Evolutionary conservation across 2,113 vertebrate genomes (phyloP).

Genomic region (Murina feae): DNA sequence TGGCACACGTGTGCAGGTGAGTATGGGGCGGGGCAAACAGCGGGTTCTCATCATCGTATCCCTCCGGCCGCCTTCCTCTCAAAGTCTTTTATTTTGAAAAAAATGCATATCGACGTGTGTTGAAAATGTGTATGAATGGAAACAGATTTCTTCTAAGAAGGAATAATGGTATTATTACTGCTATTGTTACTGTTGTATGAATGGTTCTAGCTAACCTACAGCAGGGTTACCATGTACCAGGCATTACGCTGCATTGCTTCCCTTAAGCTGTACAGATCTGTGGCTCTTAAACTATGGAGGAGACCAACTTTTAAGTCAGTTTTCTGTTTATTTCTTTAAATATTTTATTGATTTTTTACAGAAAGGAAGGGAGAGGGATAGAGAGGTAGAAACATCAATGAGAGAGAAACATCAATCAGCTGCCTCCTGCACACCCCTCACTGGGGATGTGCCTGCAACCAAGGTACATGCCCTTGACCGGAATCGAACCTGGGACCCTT

Average conservation of each 20-base stretch:
- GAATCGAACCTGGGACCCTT: no score
- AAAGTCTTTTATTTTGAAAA: not conserved
- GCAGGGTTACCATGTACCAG: not conserved
- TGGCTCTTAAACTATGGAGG: not conserved
- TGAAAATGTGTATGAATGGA: not conserved
- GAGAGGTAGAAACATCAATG: no score
- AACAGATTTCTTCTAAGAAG: not conserved
- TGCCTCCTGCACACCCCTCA: no score
- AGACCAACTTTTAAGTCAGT: not conserved
- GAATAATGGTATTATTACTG: not conserved
- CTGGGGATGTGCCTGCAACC: no score
- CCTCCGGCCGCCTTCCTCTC: not conserved
- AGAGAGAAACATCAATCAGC: no score
- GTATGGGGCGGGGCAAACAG: not conserved
- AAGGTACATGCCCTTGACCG: no score
- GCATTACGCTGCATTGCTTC: rapidly evolving
- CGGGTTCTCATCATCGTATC: not conserved
- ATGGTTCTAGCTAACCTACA: not conserved
- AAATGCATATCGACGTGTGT: not conserved
- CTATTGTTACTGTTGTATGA: not conserved
- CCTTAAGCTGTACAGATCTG: not conserved
- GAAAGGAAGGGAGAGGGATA: no score
- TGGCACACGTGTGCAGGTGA: slow-evolving; percentile 25
- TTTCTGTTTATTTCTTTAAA: not conserved
- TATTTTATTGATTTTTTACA: no score